Conservation (phyloP, 2,113 vertebrate species). For the Petroica traversi region DNA sequence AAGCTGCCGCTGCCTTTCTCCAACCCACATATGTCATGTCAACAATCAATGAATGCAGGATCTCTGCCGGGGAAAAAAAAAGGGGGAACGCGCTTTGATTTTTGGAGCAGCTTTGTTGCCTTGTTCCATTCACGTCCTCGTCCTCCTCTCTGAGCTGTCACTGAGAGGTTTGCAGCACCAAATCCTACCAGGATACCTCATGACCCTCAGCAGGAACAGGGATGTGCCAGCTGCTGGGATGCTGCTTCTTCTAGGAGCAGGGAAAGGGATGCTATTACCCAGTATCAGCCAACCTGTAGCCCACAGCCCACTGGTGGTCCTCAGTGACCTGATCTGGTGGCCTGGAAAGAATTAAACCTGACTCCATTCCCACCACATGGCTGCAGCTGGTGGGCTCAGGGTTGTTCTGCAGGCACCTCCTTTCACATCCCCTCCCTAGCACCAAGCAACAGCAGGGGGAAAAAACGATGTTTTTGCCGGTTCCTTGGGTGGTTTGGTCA, state of each 20-base stretch:
- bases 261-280: not conserved
- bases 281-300: not conserved
- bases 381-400: not conserved
- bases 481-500: not conserved
- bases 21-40: slow-evolving; percentile 49
- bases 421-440: not conserved
- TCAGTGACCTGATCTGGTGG: not conserved
- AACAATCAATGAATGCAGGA: slow-evolving; percentile 22
- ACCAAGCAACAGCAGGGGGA: fast-evolving
- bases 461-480: not conserved
- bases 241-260: not conserved
- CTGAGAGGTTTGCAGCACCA: not conserved
- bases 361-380: not conserved
- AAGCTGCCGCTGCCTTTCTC: slow-evolving; percentile 5
- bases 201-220: fast-evolving
- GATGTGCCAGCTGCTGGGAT: not conserved
- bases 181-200: not conserved
- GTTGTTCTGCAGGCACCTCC: fast-evolving
- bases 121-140: fast-evolving
- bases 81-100: not conserved
- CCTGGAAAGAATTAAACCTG: not conserved
- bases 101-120: not conserved
- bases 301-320: not conserved
- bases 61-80: not conserved
- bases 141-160: not conserved